Evolutionary conservation across 2,888 invertebrate genomes (phyloP).

Genomic region (Caenorhabditis zanzibari): DNA sequence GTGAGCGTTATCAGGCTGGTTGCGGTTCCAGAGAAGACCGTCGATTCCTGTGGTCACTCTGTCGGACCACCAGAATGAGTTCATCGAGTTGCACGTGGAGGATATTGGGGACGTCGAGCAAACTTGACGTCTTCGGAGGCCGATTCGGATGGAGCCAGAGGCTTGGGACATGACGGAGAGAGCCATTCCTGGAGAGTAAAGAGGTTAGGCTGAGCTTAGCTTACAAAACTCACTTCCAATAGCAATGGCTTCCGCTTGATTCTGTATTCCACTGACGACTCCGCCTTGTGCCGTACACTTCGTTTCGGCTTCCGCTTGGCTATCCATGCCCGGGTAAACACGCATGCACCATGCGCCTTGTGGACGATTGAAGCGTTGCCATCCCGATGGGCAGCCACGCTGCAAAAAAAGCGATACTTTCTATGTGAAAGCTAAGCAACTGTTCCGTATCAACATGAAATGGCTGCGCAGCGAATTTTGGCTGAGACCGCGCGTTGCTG

Average conservation of each 20-base stretch:
- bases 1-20: constrained; percentile 5
- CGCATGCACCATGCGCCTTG: constrained; percentile 29
- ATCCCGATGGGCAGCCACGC: constrained; percentile 29
- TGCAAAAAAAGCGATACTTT: background rate
- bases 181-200: background rate
- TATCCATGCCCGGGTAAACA: constrained; percentile 5
- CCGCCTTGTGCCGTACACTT: constrained; percentile 9
- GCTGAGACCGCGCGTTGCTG: too few species aligned
- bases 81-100: background rate
- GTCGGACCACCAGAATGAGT: constrained; percentile 9
- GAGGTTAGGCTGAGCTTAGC: too few species aligned
- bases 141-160: background rate
- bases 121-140: background rate
- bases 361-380: constrained; percentile 33
- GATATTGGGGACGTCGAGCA: background rate
- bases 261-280: constrained; percentile 18
- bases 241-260: background rate
- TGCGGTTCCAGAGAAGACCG: constrained; percentile 1
- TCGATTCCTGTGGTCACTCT: background rate
- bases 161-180: background rate
- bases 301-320: constrained; percentile 12
- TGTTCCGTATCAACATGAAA: too few species aligned
- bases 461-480: too few species aligned
- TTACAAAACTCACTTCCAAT: constrained; percentile 20
- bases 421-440: too few species aligned